These are phyloP conservation scores for Philereme transversata DNA, from an alignment of 2,888 invertebrate species.

Conservation along the genomic window DNA sequence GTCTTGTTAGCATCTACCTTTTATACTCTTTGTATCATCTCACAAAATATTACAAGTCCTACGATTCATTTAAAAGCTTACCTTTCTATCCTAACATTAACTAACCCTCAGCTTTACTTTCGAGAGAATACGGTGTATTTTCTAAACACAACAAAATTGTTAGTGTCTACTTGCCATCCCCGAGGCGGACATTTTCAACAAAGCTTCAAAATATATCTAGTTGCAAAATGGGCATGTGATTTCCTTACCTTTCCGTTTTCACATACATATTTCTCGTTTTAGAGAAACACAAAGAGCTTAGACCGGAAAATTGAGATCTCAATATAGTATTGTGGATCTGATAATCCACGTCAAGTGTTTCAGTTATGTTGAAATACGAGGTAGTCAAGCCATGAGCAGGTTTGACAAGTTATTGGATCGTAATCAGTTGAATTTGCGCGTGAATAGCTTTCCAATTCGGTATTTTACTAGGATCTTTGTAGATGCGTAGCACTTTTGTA, in stretches of 20 bases:
- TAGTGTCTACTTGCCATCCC: conserved; percentile 14
- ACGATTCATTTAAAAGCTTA: conserved; percentile 13
- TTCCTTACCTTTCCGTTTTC: conserved; percentile 10
- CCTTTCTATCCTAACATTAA: background rate
- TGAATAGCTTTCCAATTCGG: too few relatives aligned
- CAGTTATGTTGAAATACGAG: conserved; percentile 8
- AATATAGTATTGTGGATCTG: conserved; percentile 17
- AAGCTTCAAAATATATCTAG: conserved; percentile 22
- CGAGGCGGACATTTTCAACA: conserved; percentile 19
- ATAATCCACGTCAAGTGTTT: conserved; percentile 16
- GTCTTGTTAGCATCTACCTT: too few relatives aligned
- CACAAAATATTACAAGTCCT: background rate
- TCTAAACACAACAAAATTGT: background rate
- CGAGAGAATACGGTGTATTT: background rate
- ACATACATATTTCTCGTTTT: conserved; percentile 5
- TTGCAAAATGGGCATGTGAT: conserved; percentile 15
- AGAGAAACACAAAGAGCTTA: conserved; percentile 8
- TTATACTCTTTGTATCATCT: too few relatives aligned
- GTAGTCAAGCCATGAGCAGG: conserved; percentile 7
- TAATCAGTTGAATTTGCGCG: background rate
- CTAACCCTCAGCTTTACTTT: background rate
- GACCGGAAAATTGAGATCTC: conserved; percentile 10
- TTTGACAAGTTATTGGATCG: conserved; percentile 1
- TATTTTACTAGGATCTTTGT: too few relatives aligned
- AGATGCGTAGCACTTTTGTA: background rate